phyloP scores from a whole-genome alignment of 2,113 vertebrate genomes.

The Macroglossus sobrinus region DNA sequence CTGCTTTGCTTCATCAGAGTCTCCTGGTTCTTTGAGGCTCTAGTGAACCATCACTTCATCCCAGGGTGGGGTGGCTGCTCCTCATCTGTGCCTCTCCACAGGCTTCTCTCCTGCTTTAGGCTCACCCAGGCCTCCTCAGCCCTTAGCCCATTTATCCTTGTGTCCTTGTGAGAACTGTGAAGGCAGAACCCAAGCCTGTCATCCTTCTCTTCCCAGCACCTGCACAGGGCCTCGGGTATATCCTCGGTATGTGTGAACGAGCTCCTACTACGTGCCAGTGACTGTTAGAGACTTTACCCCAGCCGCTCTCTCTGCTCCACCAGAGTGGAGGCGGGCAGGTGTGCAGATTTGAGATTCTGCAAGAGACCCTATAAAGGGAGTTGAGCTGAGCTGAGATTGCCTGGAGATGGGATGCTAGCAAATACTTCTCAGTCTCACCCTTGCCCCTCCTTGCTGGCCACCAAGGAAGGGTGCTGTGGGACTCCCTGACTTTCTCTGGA shows the following conservation, averaged over 20 bases:
- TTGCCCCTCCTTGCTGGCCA: background rate
- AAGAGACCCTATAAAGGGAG: background rate
- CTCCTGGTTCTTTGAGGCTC: background rate
- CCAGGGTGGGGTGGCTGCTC: rapidly evolving
- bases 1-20: background rate
- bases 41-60: background rate
- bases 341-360: background rate
- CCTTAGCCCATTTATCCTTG: background rate
- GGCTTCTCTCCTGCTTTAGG: background rate
- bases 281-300: background rate
- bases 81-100: background rate
- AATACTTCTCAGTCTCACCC: background rate
- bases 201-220: background rate
- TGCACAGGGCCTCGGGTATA: background rate
- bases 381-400: background rate
- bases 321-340: background rate
- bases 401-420: background rate
- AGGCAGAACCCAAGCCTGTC: background rate
- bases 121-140: background rate
- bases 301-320: background rate
- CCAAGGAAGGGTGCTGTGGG: background rate
- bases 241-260: background rate
- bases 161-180: background rate
- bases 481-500: background rate
- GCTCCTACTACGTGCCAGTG: background rate